Base-by-base conservation (phyloP, 2,113 vertebrate species). In the Peromyscus californicus region DNA sequence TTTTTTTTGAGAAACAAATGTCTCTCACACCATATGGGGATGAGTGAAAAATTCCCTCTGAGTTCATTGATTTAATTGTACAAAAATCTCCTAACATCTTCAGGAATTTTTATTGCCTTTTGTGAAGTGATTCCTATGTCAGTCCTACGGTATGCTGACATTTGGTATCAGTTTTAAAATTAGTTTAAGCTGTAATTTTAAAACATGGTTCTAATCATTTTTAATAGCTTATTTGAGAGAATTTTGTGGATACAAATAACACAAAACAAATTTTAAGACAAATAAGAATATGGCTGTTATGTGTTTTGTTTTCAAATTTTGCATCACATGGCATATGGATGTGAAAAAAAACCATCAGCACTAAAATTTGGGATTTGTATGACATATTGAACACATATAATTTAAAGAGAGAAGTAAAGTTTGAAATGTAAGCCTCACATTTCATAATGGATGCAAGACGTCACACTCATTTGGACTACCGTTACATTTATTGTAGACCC, bases 101-200 rank as follows among this genome's bases (percentile, higher is more conserved):
- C 51, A 51, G 19, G 24, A 87, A 91, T 95, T 97, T 97, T 97
- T 93, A 91, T 89, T 82, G 89, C 59, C 29, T 59, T 95, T 97
- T 89, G 65, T 96, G 36, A 96, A 79, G 24, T 69, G 70, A 74
- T 33, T 59, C 92, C 54, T 91, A 91, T 65, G 36, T n/a, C 59
- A 93, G 51, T 74, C 54, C 82, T 95, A 70, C 83, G 72, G 51
- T 61, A 83, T 95, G 89, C 96, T 96, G 83, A 96, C 91, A 96
- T 96, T 97, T 97, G 96, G 83, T 93, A 96, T 93, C 57, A 86
- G 48, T 96, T 95, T 97, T 95, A 29, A 96, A 90, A 95, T 97
- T 97, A 95, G 45, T 95, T 96, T 93, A 93, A 97, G 85, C 74
- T 98, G 45, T 76, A 79, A 84, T 94, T 96, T 93, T 72, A 95